Conservation (phyloP, 2,888 invertebrate species). For the Drosophila neotestacea region DNA sequence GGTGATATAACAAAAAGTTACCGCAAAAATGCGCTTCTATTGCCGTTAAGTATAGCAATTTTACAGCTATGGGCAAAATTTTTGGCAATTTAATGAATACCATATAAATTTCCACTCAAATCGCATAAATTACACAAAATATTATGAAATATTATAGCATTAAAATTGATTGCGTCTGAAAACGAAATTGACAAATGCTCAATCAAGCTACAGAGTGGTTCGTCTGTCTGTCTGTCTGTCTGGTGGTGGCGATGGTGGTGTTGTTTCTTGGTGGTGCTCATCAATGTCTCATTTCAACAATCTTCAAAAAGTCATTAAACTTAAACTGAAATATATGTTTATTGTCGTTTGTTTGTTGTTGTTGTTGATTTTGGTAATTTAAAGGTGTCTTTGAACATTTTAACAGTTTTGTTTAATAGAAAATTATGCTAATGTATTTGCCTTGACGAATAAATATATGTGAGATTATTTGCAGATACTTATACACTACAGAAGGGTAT, state of each 20-base stretch:
- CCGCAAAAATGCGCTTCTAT: conserved; percentile 27
- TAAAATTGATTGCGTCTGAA: conserved; percentile 50
- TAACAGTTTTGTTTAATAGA: conserved; percentile 48
- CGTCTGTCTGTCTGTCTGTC: background rate
- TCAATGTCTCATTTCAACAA: conserved; percentile 41
- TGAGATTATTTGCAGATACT: conserved; percentile 12
- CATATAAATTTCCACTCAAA: conserved; percentile 25
- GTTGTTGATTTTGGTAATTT: conserved; percentile 17
- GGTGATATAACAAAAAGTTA: conserved; percentile 34
- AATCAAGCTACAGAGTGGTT: conserved; percentile 45
- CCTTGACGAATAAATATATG: conserved; percentile 20
- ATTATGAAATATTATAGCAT: conserved; percentile 44
- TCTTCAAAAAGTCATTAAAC: conserved; percentile 54
- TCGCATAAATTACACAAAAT: conserved; percentile 33
- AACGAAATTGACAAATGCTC: conserved; percentile 51
- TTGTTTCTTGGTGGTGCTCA: conserved; percentile 17
- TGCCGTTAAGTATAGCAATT: conserved; percentile 38
- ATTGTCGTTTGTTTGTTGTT: background rate
- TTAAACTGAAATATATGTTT: conserved; percentile 34
- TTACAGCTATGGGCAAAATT: conserved; percentile 32
- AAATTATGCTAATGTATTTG: conserved; percentile 58
- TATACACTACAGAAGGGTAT: conserved; percentile 5
- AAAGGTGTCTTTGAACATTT: conserved; percentile 41
- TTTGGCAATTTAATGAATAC: conserved; percentile 32
- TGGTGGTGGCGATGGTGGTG: background rate